A percentile compares a stretch with the other conserved stretches of the same genome.
Evolutionary conservation across 2,888 invertebrate genomes (phyloP).

Genomic region (Bombylius major): DNA sequence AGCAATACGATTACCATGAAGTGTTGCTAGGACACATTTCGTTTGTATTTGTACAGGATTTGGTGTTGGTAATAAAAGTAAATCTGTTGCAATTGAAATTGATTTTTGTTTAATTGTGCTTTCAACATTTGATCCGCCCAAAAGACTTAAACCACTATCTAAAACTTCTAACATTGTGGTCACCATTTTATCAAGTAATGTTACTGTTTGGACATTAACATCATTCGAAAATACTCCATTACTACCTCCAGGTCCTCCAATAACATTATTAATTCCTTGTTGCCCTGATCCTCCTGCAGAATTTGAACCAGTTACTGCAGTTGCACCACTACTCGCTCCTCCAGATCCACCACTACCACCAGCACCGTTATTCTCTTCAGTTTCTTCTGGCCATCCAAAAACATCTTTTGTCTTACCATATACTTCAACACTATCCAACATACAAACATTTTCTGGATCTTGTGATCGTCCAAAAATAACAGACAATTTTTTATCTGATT

Average conservation of each 20-base stretch:
- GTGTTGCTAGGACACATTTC: slow-evolving; percentile 68
- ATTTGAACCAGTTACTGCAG: slow-evolving; percentile 7
- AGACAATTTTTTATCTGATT: slow-evolving; percentile 80
- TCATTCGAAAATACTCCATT: slow-evolving; percentile 12
- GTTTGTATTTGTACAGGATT: slow-evolving; percentile 61
- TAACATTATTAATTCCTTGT: slow-evolving; percentile 2
- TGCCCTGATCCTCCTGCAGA: slow-evolving; percentile 11
- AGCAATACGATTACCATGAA: slow-evolving; percentile 55
- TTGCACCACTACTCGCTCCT: slow-evolving; percentile 22
- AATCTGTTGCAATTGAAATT: slow-evolving; percentile 45
- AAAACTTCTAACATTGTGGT: slow-evolving; percentile 58
- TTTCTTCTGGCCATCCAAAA: slow-evolving; percentile 95
- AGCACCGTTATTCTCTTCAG: slow-evolving; percentile 54
- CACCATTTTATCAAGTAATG: slow-evolving; percentile 44
- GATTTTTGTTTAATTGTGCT: slow-evolving; percentile 42
- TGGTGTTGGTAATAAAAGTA: slow-evolving; percentile 56
- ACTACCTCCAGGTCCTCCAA: neutral
- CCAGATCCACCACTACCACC: slow-evolving; percentile 29
- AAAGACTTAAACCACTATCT: slow-evolving; percentile 54
- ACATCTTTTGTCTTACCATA: slow-evolving; percentile 92
- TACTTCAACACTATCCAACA: slow-evolving; percentile 89
- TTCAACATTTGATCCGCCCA: slow-evolving; percentile 38
- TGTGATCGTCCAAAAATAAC: slow-evolving; percentile 74
- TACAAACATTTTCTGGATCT: slow-evolving; percentile 76
- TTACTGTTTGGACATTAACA: slow-evolving; percentile 23